phyloP scores from a whole-genome alignment of 2,797 vertebrate species.

The Zalophus californianus region DNA sequence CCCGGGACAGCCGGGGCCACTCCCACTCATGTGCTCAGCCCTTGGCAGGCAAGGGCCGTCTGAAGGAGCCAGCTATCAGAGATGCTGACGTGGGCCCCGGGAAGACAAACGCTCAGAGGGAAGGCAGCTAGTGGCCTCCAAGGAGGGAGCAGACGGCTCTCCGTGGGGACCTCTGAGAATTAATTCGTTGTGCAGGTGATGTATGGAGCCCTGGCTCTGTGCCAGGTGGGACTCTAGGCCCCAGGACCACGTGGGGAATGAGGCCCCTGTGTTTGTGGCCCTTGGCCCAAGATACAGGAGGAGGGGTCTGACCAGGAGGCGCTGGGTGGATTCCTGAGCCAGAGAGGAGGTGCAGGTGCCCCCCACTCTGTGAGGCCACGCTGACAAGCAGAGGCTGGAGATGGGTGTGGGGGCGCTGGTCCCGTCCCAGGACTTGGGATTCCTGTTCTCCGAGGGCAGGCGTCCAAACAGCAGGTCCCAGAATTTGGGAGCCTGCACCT shows the following conservation, averaged over 20 bases:
- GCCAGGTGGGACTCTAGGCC: not conserved
- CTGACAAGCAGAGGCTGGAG: not conserved
- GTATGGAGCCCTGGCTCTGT: not conserved
- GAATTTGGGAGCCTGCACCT: not conserved
- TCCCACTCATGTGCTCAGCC: accelerated
- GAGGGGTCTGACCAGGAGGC: not conserved
- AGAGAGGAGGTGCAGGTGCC: not conserved
- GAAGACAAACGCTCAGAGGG: not conserved
- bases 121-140: not conserved
- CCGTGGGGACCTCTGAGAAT: not conserved
- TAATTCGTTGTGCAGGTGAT: no score
- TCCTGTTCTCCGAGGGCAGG: not conserved
- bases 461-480: not conserved
- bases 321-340: not conserved
- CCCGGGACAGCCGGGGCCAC: not conserved
- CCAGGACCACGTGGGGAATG: accelerated
- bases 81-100: not conserved
- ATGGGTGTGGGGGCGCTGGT: not conserved
- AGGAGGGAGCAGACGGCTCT: not conserved
- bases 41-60: not conserved
- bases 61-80: not conserved
- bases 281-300: not conserved
- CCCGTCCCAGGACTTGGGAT: not conserved
- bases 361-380: not conserved
- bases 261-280: not conserved